Conservation (phyloP, 2,888 invertebrate genomes). For the Amiota minor region DNA sequence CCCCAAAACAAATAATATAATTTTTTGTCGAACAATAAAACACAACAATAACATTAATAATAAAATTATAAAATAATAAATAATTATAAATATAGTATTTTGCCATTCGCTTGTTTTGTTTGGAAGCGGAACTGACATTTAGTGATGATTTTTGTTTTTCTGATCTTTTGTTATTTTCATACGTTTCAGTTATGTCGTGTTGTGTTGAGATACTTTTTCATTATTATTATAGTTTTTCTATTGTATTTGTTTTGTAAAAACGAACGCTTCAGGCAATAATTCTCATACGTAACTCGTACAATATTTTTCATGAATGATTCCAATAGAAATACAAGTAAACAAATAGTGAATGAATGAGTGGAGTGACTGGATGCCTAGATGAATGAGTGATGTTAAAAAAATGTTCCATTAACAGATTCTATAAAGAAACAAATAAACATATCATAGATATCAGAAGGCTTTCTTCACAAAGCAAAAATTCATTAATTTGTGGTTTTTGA, state of each 20-base stretch:
- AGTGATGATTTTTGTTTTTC: background rate
- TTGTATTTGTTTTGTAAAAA: too few relatives aligned
- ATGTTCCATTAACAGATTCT: background rate
- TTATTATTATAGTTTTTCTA: too few relatives aligned
- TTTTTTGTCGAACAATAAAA: background rate
- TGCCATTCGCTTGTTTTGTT: conserved; percentile 44
- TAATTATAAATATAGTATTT: conserved; percentile 27
- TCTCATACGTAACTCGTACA: too few relatives aligned
- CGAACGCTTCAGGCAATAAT: too few relatives aligned
- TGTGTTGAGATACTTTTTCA: too few relatives aligned
- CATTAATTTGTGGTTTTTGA: background rate
- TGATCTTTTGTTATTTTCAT: too few relatives aligned
- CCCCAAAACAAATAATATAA: conserved; percentile 8
- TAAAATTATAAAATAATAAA: conserved; percentile 11
- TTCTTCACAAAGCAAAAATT: background rate
- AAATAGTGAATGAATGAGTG: too few relatives aligned
- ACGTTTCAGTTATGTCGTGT: too few relatives aligned
- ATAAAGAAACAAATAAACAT: background rate
- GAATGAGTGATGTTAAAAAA: conserved; percentile 37
- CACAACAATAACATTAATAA: background rate
- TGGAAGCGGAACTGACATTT: conserved; percentile 60
- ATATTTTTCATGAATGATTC: too few relatives aligned
- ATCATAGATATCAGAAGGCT: background rate
- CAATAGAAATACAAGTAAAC: too few relatives aligned
- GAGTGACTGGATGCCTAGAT: conserved; percentile 6